Base-by-base conservation (phyloP, 2,797 vertebrate genomes). In the Calcarius lapponicus region DNA sequence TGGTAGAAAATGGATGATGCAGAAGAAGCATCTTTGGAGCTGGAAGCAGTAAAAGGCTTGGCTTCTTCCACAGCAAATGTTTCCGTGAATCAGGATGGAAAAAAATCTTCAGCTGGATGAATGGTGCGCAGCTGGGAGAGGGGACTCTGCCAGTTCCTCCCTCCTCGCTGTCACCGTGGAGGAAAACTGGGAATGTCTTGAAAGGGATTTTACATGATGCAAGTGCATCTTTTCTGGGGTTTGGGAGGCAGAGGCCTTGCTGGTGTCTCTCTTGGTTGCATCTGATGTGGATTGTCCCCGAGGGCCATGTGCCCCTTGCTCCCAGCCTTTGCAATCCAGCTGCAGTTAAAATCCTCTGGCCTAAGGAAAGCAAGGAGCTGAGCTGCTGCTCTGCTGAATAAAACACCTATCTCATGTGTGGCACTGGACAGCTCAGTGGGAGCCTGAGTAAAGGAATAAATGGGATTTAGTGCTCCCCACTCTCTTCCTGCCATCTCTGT, bases 1-100 rank as follows among this genome's bases (percentile, higher is more conserved):
- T 86, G 11, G 53, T 69, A 87, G 73, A 83, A 96, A 85, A 90
- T 69, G 57, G 81, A 78, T 85, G 71, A 80, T 78, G 70, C 15
- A 69, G 32, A 42, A 91, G 64, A 14, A 72, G 13, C 10, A 22
- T 61, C 57, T 54, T 67, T 56, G 19, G 29, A 54, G 56, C 20
- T 92, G 88, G 86, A 86, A 92, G 36, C 57, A 8, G 13, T 48
- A 48, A 78, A 92, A 74, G 4, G 15, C 48, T 60, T 95, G 83
- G 74, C 92, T 57, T 69, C 54, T 74, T 58, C 42, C 38, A 42
- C 1, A 1, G 21, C n/a, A 91, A 92, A 92, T 88, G 25, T 93
- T 96, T 92, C 87, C 2, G 6, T 91, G 90, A 95, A 93, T 65
- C 15, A 4, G 64, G 67, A 64, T 1, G 50, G 67, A 60, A 93